These are phyloP conservation scores for Pyrrhosoma nymphula DNA, from an alignment of 2,888 invertebrate genomes.

Conservation along the genomic window DNA sequence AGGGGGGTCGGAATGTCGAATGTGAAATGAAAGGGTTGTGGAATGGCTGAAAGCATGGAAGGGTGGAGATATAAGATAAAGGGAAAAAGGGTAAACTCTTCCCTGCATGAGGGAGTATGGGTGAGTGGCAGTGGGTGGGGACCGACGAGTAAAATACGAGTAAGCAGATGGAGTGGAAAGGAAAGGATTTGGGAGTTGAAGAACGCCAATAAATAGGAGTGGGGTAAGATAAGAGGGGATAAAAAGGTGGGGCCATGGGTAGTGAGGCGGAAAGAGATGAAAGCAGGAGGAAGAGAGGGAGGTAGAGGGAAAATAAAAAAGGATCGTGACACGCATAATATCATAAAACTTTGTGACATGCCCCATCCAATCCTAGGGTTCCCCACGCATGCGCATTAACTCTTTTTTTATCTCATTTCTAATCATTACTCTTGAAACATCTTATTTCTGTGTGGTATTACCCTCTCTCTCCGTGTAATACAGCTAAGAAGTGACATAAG, in stretches of 20 bases:
- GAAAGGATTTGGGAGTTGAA: neutral
- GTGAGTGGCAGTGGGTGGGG: neutral
- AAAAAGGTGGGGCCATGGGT: neutral
- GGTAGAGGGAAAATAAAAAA: constrained; percentile 16
- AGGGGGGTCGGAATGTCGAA: neutral
- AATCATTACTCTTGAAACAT: neutral
- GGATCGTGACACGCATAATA: constrained; percentile 62
- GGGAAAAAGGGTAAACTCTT: no score
- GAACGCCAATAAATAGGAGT: neutral
- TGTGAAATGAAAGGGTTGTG: neutral
- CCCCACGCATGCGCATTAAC: constrained; percentile 48
- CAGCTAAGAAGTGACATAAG: no score
- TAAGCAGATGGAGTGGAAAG: neutral
- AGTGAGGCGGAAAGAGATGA: neutral
- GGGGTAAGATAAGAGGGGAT: neutral
- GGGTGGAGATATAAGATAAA: neutral
- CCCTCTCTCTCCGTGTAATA: no score
- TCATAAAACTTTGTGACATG: constrained; percentile 38
- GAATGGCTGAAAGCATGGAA: neutral
- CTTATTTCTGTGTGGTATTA: neutral
- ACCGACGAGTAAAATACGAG: neutral
- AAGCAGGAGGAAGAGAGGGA: neutral
- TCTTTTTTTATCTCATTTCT: constrained; percentile 46
- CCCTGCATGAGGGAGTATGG: neutral
- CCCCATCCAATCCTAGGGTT: constrained; percentile 30